These are phyloP conservation scores for Caenorhabditis uteleia DNA, from an alignment of 2,888 invertebrate species.

Conservation along the genomic window DNA sequence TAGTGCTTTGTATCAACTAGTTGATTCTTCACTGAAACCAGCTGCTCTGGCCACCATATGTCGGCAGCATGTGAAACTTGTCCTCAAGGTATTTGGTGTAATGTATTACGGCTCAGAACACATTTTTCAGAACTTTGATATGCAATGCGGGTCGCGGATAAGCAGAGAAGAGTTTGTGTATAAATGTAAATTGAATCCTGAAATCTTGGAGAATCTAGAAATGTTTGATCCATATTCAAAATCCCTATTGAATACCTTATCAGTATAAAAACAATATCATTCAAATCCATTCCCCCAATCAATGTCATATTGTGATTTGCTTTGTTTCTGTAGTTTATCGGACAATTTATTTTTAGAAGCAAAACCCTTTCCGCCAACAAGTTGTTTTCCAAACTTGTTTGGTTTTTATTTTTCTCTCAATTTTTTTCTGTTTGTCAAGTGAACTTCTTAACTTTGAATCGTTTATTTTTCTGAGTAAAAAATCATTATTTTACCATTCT, in stretches of 20 bases:
- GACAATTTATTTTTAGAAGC: no score
- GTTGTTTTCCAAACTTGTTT: no score
- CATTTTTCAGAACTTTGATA: slow-evolving; percentile 50
- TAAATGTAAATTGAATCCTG: slow-evolving; percentile 73
- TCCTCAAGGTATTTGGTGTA: slow-evolving; percentile 17
- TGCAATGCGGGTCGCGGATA: slow-evolving; percentile 44
- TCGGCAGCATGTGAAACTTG: slow-evolving; percentile 34
- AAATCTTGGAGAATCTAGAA: slow-evolving; percentile 22
- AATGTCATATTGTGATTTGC: no score
- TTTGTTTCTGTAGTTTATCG: no score
- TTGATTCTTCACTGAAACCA: slow-evolving; percentile 35
- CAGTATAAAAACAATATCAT: slow-evolving; percentile 4
- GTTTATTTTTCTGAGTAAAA: no score
- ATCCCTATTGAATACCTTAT: neutral
- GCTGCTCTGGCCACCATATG: slow-evolving; percentile 40
- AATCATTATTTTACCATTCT: no score
- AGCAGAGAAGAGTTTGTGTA: slow-evolving; percentile 76
- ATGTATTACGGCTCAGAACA: neutral
- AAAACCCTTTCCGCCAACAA: no score
- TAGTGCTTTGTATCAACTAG: slow-evolving; percentile 45
- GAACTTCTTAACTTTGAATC: no score
- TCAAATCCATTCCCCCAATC: no score
- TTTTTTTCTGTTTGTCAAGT: no score
- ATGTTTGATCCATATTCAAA: slow-evolving; percentile 18
- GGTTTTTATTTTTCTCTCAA: no score